Conservation (phyloP, 2,113 vertebrate genomes). For the Myxocyprinus asiaticus region DNA sequence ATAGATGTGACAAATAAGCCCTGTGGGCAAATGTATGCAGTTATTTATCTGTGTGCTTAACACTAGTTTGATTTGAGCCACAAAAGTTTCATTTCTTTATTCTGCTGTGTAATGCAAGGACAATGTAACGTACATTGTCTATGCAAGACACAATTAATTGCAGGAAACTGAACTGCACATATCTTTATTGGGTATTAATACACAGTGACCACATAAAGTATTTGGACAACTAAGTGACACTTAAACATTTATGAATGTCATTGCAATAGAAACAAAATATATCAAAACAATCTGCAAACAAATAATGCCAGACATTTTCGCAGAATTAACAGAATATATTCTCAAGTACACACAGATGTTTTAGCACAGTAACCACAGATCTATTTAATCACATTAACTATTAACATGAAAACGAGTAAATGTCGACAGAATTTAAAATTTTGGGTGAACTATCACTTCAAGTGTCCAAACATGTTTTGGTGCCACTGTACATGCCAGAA, state of each 20-base stretch:
- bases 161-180: neutral
- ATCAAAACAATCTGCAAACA: no score
- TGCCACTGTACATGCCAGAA: neutral
- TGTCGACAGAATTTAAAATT: no score
- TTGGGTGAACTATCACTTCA: no score
- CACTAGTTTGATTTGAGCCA: constrained; percentile 36
- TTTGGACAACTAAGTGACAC: neutral
- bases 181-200: constrained; percentile 11
- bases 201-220: neutral
- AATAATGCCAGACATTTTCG: no score
- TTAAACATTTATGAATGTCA: neutral
- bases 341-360: no score
- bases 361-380: no score
- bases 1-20: constrained; percentile 60
- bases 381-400: no score
- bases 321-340: no score
- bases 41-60: constrained; percentile 59
- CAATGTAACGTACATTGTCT: neutral
- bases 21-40: constrained; percentile 53
- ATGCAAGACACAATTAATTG: neutral
- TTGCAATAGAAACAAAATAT: no score
- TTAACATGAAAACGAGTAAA: no score
- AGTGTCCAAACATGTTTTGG: no score
- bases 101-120: constrained; percentile 39
- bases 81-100: constrained; percentile 51